Evolutionary conservation across 2,113 vertebrate genomes (phyloP), one percentile per base, ranked within the genome.

Genomic region (Columba janthina): DNA sequence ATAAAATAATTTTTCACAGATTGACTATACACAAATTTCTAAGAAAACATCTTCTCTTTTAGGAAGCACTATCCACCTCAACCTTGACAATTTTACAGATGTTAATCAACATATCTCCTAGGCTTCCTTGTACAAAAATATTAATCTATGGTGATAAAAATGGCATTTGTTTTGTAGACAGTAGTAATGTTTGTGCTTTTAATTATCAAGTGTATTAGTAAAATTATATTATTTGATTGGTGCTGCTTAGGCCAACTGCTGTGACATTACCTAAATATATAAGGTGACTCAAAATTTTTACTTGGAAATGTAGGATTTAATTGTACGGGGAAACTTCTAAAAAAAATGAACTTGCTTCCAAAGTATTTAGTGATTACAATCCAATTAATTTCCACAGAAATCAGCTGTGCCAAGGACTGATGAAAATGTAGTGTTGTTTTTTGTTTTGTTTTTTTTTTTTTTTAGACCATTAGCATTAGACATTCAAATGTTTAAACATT

Each of bases 381-480:
- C 9, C 7, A 65, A 60, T 38, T 51, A 69, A 78, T 70, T 87
- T 69, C 44, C 15, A 61, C 9, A 44, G n/a, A 82, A 88, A 85
- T 85, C 29, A 48, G 3, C 8, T 72, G 5, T 48, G 7, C 0
- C 1, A 70, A 60, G 17, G 28, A 46, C 15, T 58, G 66, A 12
- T 34, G 38, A 60, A 87, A 66, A 44, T 15, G 32, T 77, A 6
- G 0, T 19, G 14, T 16, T 38, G n/a, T 56, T 29, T 60, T 34
- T 54, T 18, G 13, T 40, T 40, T 40, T 10, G 36, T 40, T 38
- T 10, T 10, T 38, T 38, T 38, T 48, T 40, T 56, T 29, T 60
- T 34, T 54, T 18, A 11, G 26, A 4, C 4, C 14, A 53, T 5
- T 48, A 53, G 0, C 1, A 1, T 75, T 60, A 85, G 8, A 8